Percentiles rank a stretch among this genome's conserved stretches.
Conservation (phyloP, 2,888 invertebrate species). For the Eurytoma adleriae region DNA sequence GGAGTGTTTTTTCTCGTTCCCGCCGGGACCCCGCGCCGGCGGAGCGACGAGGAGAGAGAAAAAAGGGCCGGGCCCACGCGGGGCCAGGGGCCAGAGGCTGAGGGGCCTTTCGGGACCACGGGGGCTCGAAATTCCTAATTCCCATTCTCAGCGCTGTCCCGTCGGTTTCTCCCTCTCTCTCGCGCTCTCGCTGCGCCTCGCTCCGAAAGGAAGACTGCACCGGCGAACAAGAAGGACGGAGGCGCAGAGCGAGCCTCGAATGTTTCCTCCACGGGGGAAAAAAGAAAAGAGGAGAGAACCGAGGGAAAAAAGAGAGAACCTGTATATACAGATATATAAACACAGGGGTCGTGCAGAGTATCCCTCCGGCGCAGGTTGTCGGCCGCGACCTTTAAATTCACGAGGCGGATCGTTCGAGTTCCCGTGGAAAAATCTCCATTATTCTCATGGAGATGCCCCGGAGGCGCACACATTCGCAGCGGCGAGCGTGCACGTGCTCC, state of each 20-base stretch:
- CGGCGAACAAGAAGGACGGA: not conserved
- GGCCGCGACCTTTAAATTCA: conserved; percentile 66
- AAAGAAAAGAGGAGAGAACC: conserved; percentile 12
- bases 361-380: conserved; percentile 54
- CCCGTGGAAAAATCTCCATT: conserved; percentile 68
- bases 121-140: conserved; percentile 69
- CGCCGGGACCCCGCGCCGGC: not conserved
- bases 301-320: conserved; percentile 10
- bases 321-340: conserved; percentile 8
- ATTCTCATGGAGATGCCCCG: conserved; percentile 72
- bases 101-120: conserved; percentile 30
- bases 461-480: not conserved
- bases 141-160: conserved; percentile 64
- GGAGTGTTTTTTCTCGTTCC: conserved; percentile 20
- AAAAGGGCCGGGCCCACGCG: conserved; percentile 24
- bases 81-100: conserved; percentile 12
- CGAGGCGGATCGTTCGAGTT: conserved; percentile 57
- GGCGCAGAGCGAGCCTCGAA: conserved; percentile 22
- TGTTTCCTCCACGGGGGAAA: conserved; percentile 41
- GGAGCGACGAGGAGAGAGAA: not conserved
- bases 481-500: no score
- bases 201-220: conserved; percentile 27
- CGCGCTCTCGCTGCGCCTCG: conserved; percentile 31
- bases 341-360: no score
- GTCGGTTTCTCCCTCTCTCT: conserved; percentile 51